These are phyloP conservation scores for Chrysolina haemoptera DNA, from an alignment of 2,888 invertebrate genomes.

Conservation along the genomic window DNA sequence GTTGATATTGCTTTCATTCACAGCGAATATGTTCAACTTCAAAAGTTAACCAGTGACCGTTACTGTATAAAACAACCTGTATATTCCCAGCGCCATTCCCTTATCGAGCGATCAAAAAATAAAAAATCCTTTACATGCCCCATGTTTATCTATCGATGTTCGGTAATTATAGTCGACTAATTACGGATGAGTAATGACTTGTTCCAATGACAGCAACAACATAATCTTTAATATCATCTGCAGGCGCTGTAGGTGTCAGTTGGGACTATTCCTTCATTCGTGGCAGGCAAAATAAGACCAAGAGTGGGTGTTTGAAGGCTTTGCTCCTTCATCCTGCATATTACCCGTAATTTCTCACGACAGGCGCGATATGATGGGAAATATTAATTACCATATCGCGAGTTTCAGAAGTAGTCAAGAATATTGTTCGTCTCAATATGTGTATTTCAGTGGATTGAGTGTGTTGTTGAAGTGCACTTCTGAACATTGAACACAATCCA, in stretches of 20 bases:
- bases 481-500: no score
- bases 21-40: no score
- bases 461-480: no score
- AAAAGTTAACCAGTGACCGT: no score
- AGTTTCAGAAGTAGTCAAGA: no score
- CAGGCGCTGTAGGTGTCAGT: slow-evolving; percentile 42
- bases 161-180: slow-evolving; percentile 54
- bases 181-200: slow-evolving; percentile 57
- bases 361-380: slow-evolving; percentile 25
- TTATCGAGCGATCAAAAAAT: slow-evolving; percentile 40
- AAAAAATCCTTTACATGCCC: slow-evolving; percentile 32
- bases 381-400: slow-evolving; percentile 18
- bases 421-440: no score
- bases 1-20: no score
- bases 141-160: slow-evolving; percentile 46
- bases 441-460: no score
- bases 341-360: slow-evolving; percentile 30
- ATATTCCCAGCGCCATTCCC: slow-evolving; percentile 10
- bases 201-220: slow-evolving; percentile 52
- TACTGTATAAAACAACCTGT: neutral
- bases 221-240: slow-evolving; percentile 53
- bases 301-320: slow-evolving; percentile 46
- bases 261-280: slow-evolving; percentile 33
- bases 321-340: slow-evolving; percentile 37
- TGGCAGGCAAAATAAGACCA: slow-evolving; percentile 32